A percentile compares a stretch with the other conserved stretches of the same genome.
Evolutionary conservation across 1,140 invertebrate genomes (phyloP).

Genomic region (Cyclina sinensis): DNA sequence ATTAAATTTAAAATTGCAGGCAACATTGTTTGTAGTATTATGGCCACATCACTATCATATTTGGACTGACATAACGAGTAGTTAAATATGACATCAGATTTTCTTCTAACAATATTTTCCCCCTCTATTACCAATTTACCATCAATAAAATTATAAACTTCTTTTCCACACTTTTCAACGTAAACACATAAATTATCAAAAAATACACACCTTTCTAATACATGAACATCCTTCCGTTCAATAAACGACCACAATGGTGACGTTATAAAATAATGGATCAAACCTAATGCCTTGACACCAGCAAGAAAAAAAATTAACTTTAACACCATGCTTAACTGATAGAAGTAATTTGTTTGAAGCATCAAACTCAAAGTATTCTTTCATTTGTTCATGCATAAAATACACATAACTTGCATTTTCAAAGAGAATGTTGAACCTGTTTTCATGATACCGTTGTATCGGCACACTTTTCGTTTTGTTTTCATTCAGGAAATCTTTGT

Average conservation of each 20-base stretch:
- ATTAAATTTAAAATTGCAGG: slow-evolving; percentile 30
- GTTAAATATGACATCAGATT: slow-evolving; percentile 27
- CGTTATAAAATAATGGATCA: slow-evolving; percentile 49
- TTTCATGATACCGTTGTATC: slow-evolving; percentile 46
- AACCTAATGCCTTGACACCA: slow-evolving; percentile 38
- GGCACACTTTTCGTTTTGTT: slow-evolving; percentile 43
- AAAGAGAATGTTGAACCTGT: slow-evolving; percentile 63
- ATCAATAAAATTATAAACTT: slow-evolving; percentile 30
- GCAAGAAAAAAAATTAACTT: slow-evolving; percentile 33
- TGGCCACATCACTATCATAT: neutral
- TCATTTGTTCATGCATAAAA: slow-evolving; percentile 40
- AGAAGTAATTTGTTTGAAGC: slow-evolving; percentile 38
- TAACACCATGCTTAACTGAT: slow-evolving; percentile 37
- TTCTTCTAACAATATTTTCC: neutral
- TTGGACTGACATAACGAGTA: slow-evolving; percentile 4
- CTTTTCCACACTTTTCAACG: slow-evolving; percentile 35
- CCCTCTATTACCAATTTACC: slow-evolving; percentile 21
- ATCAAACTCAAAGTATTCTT: slow-evolving; percentile 46
- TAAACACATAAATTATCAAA: slow-evolving; percentile 34
- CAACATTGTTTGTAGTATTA: slow-evolving; percentile 21
- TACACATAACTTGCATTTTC: slow-evolving; percentile 30
- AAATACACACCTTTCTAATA: slow-evolving; percentile 30
- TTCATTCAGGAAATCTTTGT: slow-evolving; percentile 30
- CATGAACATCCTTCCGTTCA: slow-evolving; percentile 44
- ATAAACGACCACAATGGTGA: slow-evolving; percentile 45